phyloP scores from a whole-genome alignment of 2,888 invertebrate species.

The Allophyes oxyacanthae region DNA sequence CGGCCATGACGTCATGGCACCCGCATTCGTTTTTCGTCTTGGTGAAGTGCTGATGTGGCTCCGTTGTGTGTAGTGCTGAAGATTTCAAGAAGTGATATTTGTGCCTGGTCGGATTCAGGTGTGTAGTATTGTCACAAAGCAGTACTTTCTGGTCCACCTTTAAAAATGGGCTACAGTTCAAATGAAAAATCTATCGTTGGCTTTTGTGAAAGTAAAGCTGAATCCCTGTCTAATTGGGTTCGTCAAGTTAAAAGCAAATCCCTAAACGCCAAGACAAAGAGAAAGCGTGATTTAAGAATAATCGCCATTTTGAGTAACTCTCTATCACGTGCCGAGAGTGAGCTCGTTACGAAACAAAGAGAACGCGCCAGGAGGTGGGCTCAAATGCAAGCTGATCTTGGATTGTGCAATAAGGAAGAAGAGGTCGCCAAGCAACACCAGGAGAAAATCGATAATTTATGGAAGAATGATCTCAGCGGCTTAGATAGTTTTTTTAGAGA shows the following conservation, averaged over 20 bases:
- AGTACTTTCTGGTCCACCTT: constrained; percentile 72
- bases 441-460: constrained; percentile 84
- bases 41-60: constrained; percentile 73
- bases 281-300: constrained; percentile 90
- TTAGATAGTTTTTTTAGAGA: constrained; percentile 91
- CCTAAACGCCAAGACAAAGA: constrained; percentile 87
- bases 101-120: constrained; percentile 86
- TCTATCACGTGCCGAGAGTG: constrained; percentile 89
- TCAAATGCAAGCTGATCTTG: constrained; percentile 86
- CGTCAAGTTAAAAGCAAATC: constrained; percentile 91
- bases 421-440: constrained; percentile 80
- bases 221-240: constrained; percentile 91
- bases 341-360: constrained; percentile 90
- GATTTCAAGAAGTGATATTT: constrained; percentile 71
- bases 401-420: constrained; percentile 83
- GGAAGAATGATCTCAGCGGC: constrained; percentile 90
- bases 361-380: constrained; percentile 90
- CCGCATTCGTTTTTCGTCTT: constrained; percentile 68
- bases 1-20: constrained; percentile 76
- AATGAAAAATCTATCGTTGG: constrained; percentile 84
- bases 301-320: constrained; percentile 91
- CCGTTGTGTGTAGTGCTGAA: constrained; percentile 76
- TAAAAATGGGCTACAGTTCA: constrained; percentile 82
- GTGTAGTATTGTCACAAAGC: constrained; percentile 81
- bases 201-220: constrained; percentile 89